These are phyloP conservation scores for Chaetogeoica ovagalla DNA, from an alignment of 2,888 invertebrate species.

Conservation along the genomic window DNA sequence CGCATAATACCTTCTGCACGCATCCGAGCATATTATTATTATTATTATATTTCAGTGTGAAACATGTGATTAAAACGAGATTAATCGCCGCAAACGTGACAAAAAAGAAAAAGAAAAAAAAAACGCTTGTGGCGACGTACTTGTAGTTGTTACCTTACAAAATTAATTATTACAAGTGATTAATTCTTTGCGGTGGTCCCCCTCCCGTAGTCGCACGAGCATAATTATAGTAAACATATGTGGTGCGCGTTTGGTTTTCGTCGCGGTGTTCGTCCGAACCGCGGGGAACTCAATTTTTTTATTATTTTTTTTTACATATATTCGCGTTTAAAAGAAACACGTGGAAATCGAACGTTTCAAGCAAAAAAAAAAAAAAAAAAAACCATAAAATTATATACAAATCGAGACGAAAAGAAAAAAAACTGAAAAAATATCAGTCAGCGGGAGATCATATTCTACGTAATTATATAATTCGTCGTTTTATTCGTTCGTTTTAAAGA, in stretches of 20 bases:
- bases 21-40: too few relatives aligned
- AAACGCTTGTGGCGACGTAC: conserved; percentile 35
- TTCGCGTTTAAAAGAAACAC: background rate
- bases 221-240: background rate
- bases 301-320: background rate
- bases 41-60: conserved; percentile 3
- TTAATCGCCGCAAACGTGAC: conserved; percentile 28
- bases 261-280: background rate
- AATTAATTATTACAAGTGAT: conserved; percentile 47
- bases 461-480: too few relatives aligned
- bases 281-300: too few relatives aligned
- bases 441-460: background rate
- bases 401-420: background rate
- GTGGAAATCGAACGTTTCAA: background rate
- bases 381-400: background rate
- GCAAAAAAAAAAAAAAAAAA: too few relatives aligned
- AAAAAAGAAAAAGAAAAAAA: background rate
- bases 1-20: background rate
- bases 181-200: conserved; percentile 43
- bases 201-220: background rate
- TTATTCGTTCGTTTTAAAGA: too few relatives aligned
- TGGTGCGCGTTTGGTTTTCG: background rate
- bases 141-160: conserved; percentile 29
- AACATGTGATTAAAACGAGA: conserved; percentile 39
- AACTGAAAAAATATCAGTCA: background rate